phyloP scores from a whole-genome alignment of 2,888 invertebrate species.

The Nysson spinosus region DNA sequence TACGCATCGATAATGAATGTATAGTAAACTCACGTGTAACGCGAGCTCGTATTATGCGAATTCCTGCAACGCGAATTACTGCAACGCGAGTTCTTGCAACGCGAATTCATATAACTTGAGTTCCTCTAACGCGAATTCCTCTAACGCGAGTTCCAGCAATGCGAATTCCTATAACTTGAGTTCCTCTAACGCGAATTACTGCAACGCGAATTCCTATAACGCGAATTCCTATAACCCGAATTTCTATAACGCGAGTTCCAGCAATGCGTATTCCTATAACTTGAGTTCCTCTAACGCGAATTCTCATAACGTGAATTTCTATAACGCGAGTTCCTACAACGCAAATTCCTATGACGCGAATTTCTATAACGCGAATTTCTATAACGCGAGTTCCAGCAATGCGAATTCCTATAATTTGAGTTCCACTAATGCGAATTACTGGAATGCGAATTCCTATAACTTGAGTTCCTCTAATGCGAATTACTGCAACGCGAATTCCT shows the following conservation, averaged over 20 bases:
- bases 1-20: neutral
- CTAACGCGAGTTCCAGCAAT: neutral
- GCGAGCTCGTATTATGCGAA: neutral
- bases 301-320: neutral
- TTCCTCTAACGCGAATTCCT: neutral
- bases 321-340: neutral
- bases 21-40: neutral
- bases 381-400: neutral
- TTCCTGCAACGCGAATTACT: neutral
- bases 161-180: too few species aligned
- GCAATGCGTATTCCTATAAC: neutral
- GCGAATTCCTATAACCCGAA: neutral
- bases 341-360: neutral
- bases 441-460: too few species aligned
- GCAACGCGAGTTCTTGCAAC: neutral
- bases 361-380: neutral
- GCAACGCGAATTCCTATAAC: neutral
- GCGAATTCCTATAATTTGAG: neutral
- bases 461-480: too few species aligned
- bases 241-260: neutral
- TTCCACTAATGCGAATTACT: too few species aligned
- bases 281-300: too few species aligned
- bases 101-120: neutral
- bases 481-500: too few species aligned
- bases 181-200: neutral